These are phyloP conservation scores for Oophaga sylvatica DNA, from an alignment of 2,797 vertebrate species.

Conservation along the genomic window DNA sequence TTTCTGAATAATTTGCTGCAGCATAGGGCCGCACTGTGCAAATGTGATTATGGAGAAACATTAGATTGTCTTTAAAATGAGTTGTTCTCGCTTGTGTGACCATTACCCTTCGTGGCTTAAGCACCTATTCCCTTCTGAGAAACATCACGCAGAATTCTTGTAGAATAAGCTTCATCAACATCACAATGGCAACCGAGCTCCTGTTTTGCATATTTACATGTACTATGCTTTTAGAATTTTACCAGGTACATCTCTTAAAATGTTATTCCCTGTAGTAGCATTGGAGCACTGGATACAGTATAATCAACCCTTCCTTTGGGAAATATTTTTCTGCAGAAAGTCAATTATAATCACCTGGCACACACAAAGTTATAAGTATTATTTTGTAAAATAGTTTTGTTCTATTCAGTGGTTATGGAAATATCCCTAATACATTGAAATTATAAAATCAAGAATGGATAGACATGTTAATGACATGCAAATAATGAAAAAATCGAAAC, in stretches of 20 bases:
- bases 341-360: neutral
- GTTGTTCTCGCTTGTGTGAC: constrained; percentile 17
- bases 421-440: too few species aligned
- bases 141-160: constrained; percentile 3
- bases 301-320: neutral
- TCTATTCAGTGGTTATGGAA: too few species aligned
- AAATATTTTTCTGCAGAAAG: neutral
- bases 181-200: neutral
- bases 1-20: constrained; percentile 20
- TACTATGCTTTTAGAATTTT: neutral
- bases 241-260: neutral
- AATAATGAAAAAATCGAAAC: too few species aligned
- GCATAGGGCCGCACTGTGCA: neutral
- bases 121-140: neutral
- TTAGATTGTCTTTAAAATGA: constrained; percentile 25
- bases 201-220: neutral
- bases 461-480: too few species aligned
- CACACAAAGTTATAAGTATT: neutral
- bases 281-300: neutral
- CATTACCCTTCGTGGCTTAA: constrained; percentile 21
- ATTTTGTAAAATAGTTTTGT: neutral
- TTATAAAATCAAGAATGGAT: too few species aligned
- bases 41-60: constrained; percentile 38
- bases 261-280: neutral
- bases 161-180: neutral